Evolutionary conservation across 1,140 invertebrate species (phyloP).

Genomic region (Heliconius melpomene): DNA sequence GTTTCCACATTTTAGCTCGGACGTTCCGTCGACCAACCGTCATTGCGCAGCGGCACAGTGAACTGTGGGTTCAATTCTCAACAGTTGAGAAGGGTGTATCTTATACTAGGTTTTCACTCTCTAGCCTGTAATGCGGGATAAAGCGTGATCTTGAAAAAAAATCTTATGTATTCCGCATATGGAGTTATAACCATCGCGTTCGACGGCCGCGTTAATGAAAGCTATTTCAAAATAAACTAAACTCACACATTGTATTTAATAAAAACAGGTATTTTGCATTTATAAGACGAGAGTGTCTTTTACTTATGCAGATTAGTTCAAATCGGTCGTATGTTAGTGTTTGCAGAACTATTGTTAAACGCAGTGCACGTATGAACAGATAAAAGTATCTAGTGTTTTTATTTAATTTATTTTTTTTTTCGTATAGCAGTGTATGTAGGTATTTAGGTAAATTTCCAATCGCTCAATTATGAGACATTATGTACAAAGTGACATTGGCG

Average conservation of each 20-base stretch:
- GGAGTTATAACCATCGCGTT: no score
- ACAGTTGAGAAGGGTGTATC: background rate
- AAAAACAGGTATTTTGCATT: background rate
- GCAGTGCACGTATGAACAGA: background rate
- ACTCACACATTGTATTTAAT: background rate
- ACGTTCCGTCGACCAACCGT: background rate
- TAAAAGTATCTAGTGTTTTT: no score
- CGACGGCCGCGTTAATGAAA: background rate
- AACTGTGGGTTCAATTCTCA: background rate
- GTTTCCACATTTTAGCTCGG: background rate
- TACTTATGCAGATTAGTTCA: background rate
- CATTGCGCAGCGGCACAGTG: no score
- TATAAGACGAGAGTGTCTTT: background rate
- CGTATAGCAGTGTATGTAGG: no score
- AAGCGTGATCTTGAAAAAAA: no score
- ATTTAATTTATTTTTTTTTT: no score
- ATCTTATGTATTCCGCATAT: no score
- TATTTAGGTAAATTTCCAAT: no score
- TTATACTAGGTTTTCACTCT: no score
- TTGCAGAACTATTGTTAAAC: background rate
- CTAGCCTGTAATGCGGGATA: no score
- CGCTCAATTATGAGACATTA: no score
- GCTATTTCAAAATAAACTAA: background rate
- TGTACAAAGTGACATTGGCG: no score
- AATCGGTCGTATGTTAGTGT: background rate